These are phyloP conservation scores for Tenodera sinensis DNA, from an alignment of 2,888 invertebrate species.

Conservation along the genomic window DNA sequence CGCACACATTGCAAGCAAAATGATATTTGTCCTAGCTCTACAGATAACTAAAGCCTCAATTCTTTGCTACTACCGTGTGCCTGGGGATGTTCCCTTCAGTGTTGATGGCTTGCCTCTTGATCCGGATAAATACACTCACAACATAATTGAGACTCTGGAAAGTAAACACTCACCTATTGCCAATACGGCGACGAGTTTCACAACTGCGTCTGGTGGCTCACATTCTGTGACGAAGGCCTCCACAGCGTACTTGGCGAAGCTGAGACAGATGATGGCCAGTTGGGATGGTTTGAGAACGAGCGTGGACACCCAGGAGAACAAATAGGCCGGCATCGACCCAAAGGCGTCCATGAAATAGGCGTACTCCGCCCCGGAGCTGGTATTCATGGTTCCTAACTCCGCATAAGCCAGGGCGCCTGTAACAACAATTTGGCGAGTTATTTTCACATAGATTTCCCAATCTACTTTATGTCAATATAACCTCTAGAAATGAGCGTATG, in stretches of 20 bases:
- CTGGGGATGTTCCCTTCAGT: no score
- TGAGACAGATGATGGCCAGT: slow-evolving; percentile 90
- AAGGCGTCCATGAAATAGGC: slow-evolving; percentile 95
- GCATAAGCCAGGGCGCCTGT: slow-evolving; percentile 89
- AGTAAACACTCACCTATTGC: slow-evolving; percentile 78
- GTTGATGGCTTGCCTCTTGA: no score
- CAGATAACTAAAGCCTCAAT: no score
- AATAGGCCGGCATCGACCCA: slow-evolving; percentile 85
- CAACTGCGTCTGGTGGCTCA: slow-evolving; percentile 75
- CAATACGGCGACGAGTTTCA: slow-evolving; percentile 84
- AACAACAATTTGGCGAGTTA: neutral
- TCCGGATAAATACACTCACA: no score
- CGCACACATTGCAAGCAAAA: no score
- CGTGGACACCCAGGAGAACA: slow-evolving; percentile 92
- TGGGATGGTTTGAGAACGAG: slow-evolving; percentile 89
- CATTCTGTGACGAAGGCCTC: slow-evolving; percentile 86
- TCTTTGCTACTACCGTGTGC: no score
- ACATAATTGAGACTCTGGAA: no score
- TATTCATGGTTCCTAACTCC: slow-evolving; percentile 93
- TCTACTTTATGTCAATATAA: neutral
- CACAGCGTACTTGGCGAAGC: slow-evolving; percentile 90
- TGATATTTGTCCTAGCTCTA: no score
- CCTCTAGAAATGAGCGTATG: no score
- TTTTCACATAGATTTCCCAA: neutral
- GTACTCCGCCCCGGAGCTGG: slow-evolving; percentile 92